phyloP scores from a whole-genome alignment of 2,797 vertebrate genomes.

The Scomberomorus guttatus region DNA sequence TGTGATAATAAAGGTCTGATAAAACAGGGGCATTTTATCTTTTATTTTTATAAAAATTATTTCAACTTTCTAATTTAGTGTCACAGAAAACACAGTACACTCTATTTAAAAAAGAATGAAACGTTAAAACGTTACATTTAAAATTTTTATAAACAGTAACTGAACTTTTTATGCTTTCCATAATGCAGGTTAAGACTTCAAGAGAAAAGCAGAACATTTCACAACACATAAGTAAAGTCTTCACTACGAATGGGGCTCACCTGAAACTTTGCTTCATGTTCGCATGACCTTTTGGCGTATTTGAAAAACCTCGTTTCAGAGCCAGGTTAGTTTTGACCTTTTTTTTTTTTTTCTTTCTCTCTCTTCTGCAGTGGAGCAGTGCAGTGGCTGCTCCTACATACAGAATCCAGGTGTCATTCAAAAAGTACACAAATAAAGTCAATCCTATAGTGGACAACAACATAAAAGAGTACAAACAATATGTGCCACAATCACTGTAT shows the following conservation, averaged over 20 bases:
- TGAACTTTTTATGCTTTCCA: too few species aligned
- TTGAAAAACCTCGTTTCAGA: conserved; percentile 32
- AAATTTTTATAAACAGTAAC: too few species aligned
- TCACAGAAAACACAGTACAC: conserved; percentile 5
- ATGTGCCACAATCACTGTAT: not conserved
- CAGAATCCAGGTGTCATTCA: conserved; percentile 36
- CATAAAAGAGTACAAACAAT: not conserved
- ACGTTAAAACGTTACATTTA: too few species aligned
- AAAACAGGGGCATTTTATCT: not conserved
- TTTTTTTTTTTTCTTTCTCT: too few species aligned
- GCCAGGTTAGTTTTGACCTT: conserved; percentile 29
- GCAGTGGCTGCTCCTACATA: conserved; percentile 41
- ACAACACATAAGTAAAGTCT: not conserved
- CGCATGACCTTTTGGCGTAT: conserved; percentile 57
- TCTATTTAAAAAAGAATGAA: not conserved
- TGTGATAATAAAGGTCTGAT: not conserved
- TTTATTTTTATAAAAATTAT: not conserved
- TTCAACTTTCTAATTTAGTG: not conserved
- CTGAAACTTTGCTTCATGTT: conserved; percentile 27
- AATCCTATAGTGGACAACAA: not conserved
- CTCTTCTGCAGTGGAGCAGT: conserved; percentile 37
- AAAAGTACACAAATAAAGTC: conserved; percentile 1
- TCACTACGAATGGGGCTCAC: not conserved
- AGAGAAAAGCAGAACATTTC: not conserved
- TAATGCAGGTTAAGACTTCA: not conserved